Evolutionary conservation across 2,888 invertebrate species (phyloP), one percentile per base, ranked within the genome.

Genomic region (Dynastes tityus): DNA sequence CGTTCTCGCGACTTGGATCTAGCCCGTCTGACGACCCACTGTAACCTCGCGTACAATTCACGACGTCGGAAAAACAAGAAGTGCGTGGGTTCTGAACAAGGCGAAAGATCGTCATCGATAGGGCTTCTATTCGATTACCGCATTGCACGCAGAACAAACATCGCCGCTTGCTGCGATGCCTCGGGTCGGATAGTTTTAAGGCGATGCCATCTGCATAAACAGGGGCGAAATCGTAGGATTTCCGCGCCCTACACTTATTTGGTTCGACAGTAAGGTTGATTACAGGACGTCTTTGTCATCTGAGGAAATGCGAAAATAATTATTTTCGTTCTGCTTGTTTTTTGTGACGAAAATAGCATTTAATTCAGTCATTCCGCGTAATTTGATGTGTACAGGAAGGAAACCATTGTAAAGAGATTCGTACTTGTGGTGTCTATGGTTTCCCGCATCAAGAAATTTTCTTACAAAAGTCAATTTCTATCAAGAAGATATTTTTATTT

Each of bases 81-180:
- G 55, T 2, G 55, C 65, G 65, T 37, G 65, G 40, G 40, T n/a
- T 40, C 8, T 22, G 37, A 16, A n/a, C 22, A 16, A 55, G 55
- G 55, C 55, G 65, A 45, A 22, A 67, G 65, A 67, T 67, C 65
- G 65, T 40, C 45, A 45, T 45, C 40, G 65, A 67, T 67, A 67
- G 37, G 65, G 65, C 65, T 67, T 67, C 65, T 40, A 67, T 67
- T 67, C 65, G 65, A 67, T 67, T 67, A 67, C 45, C 65, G 64
- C 22, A 55, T 37, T 64, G 32, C 64, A 64, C 32, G 22, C 65
- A 67, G 45, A 67, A 45, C 65, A 67, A 67, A 67, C 65, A 67
- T 55, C 22, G 22, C 22, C 55, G 55, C 22, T 9, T 22, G 55
- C 55, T 22, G 53, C 27, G 16, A 13, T 5, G 32, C 11, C 37